Evolutionary conservation across 2,888 invertebrate species (phyloP).

Genomic region (Lochmaea crataegi): DNA sequence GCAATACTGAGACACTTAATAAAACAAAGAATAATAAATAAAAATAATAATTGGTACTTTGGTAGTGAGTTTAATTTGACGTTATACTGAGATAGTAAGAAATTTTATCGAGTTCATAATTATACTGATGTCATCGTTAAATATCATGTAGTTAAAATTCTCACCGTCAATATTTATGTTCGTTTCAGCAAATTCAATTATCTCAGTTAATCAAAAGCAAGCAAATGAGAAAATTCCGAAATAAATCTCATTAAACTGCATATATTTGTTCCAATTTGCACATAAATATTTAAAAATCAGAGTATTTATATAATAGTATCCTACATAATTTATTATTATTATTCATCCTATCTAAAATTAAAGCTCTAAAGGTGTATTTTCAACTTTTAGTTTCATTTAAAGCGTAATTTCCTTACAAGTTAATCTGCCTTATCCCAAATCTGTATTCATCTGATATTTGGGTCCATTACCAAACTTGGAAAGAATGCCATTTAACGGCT

Average conservation of each 20-base stretch:
- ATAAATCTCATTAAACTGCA: neutral
- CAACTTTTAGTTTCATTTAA: no score
- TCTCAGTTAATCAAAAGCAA: neutral
- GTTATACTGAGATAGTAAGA: neutral
- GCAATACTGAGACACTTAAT: no score
- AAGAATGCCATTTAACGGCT: no score
- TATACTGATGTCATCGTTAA: neutral
- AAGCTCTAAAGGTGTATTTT: no score
- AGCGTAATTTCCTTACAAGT: no score
- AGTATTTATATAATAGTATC: no score
- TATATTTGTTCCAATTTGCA: neutral
- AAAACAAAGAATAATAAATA: no score
- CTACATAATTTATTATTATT: no score
- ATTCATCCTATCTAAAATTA: no score
- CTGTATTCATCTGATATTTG: no score
- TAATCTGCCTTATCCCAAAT: no score
- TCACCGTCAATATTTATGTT: constrained; percentile 12
- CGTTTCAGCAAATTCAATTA: constrained; percentile 2
- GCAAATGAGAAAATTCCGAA: neutral
- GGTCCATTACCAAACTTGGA: no score
- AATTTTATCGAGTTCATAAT: neutral
- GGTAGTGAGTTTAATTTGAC: neutral
- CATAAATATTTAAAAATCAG: neutral
- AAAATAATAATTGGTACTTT: neutral
- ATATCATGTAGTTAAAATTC: neutral